A percentile compares a stretch with the other conserved stretches of the same genome.
These are phyloP conservation scores for Anagrus nilaparvatae DNA, from an alignment of 1,140 invertebrate genomes.

Conservation along the genomic window DNA sequence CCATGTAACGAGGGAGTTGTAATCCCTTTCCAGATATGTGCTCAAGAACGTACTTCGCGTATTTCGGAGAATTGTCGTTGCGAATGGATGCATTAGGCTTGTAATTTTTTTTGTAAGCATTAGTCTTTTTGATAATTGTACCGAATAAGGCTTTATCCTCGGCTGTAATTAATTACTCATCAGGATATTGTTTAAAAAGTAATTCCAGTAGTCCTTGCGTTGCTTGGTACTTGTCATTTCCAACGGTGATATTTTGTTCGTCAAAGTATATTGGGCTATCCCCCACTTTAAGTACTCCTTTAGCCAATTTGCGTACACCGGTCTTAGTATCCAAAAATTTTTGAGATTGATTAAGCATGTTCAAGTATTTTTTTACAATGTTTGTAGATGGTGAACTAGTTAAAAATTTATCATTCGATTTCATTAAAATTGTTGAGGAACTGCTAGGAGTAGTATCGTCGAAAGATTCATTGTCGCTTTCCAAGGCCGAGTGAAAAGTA, in stretches of 20 bases:
- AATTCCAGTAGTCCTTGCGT: slow-evolving; percentile 13
- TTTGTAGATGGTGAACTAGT: not conserved
- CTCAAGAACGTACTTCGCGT: no score
- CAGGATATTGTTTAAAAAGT: slow-evolving; percentile 15
- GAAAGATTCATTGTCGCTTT: not conserved
- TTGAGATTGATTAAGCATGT: not conserved
- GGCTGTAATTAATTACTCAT: not conserved
- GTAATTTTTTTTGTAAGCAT: slow-evolving; percentile 19
- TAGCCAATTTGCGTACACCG: slow-evolving; percentile 8
- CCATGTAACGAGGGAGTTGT: no score
- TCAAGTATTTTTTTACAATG: not conserved
- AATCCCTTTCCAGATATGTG: no score
- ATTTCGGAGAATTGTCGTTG: no score
- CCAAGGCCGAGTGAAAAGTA: not conserved
- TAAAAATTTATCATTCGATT: not conserved
- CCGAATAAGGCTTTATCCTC: slow-evolving; percentile 13
- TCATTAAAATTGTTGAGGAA: not conserved
- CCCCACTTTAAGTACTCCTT: slow-evolving; percentile 10
- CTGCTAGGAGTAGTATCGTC: not conserved
- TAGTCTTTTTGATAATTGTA: slow-evolving; percentile 15
- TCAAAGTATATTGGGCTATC: slow-evolving; percentile 11
- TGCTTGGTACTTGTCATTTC: not conserved
- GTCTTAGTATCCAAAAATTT: not conserved
- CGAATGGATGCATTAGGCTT: slow-evolving; percentile 7
- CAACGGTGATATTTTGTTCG: slow-evolving; percentile 8